A percentile compares a stretch with the other conserved stretches of the same genome.
These are phyloP conservation scores for Brachionus sp. DNA, from an alignment of 1,140 invertebrate species.

Conservation along the genomic window DNA sequence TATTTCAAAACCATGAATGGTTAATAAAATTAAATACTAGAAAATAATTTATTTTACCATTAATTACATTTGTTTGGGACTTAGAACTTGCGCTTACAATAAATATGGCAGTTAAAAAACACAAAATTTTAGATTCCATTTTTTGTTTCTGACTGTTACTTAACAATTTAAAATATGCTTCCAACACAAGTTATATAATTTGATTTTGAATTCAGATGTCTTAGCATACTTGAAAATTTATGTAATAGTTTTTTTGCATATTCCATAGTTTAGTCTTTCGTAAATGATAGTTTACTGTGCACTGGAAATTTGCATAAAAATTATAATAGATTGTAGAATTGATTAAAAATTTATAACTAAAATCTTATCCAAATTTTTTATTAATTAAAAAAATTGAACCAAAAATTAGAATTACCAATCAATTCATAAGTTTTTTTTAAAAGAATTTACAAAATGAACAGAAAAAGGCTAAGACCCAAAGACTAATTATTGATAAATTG, in stretches of 20 bases:
- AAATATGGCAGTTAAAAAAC: not conserved
- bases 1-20: not conserved
- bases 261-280: not conserved
- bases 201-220: not conserved
- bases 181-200: not conserved
- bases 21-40: not conserved
- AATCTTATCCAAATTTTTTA: not conserved
- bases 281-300: not conserved
- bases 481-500: not conserved
- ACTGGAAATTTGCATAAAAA: not conserved
- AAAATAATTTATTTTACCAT: not conserved
- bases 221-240: not conserved
- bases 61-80: not conserved
- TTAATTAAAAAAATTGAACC: not conserved
- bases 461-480: not conserved
- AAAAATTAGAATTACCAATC: not conserved
- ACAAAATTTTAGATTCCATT: not conserved
- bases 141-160: not conserved
- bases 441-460: not conserved
- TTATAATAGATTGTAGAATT: not conserved
- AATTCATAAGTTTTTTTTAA: not conserved
- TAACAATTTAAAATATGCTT: not conserved
- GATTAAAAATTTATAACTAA: not conserved
- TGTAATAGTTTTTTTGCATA: not conserved
- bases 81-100: not conserved